Evolutionary conservation across 2,888 invertebrate genomes (phyloP).

Genomic region (Scrobipalpa atriplicella): DNA sequence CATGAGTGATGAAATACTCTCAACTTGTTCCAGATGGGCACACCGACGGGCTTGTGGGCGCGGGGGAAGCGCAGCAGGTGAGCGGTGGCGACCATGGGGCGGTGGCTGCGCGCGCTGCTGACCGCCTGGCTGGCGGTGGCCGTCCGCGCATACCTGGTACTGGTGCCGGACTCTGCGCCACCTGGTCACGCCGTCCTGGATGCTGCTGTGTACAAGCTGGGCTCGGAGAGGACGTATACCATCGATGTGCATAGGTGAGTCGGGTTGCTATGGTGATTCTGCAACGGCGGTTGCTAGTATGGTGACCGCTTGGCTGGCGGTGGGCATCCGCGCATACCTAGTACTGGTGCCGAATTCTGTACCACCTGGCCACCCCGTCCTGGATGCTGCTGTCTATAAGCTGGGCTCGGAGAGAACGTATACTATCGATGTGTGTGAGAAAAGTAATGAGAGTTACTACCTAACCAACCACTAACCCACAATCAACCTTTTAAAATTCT

Average conservation of each 20-base stretch:
- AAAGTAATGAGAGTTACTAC: neutral
- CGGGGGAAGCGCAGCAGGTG: constrained; percentile 75
- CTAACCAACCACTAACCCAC: too few relatives aligned
- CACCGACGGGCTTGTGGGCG: constrained; percentile 55
- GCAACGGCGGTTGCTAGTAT: neutral
- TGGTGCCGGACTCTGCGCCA: constrained; percentile 82
- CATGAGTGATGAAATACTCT: too few relatives aligned
- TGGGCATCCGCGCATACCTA: neutral
- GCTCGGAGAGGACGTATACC: constrained; percentile 90
- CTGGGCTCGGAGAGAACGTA: neutral
- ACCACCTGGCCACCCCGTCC: neutral
- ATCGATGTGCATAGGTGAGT: constrained; percentile 83
- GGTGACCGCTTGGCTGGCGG: neutral
- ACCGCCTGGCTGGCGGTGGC: constrained; percentile 57
- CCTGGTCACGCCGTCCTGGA: constrained; percentile 88
- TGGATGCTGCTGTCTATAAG: neutral
- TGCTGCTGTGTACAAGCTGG: constrained; percentile 90
- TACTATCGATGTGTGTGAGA: neutral
- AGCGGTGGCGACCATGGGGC: constrained; percentile 53
- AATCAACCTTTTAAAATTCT: neutral
- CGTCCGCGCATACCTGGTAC: constrained; percentile 79
- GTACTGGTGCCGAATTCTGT: neutral
- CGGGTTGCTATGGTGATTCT: neutral
- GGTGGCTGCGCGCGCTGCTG: constrained; percentile 59
- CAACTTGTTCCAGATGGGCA: constrained; percentile 65